Base-by-base conservation (phyloP, 1,140 invertebrate species). In the Orius laevigatus region DNA sequence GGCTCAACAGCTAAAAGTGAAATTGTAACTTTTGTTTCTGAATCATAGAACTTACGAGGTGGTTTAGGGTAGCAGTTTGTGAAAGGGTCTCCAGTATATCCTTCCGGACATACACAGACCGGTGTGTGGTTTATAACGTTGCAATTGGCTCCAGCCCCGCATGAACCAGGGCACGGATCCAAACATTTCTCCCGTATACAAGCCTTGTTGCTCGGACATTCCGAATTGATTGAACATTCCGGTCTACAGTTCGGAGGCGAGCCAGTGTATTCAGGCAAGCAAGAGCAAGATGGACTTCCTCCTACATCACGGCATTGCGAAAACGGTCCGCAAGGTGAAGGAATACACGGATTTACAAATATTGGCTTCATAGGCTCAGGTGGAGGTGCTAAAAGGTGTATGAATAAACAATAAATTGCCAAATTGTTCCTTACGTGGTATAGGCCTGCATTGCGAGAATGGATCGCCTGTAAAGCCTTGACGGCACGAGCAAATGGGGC, bases 161-260 rank as follows among this genome's bases (percentile, higher is more conserved):
- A 84, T 10, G 75, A 73, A n/a, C 78, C 79, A n/a, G 70, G 71
- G 59, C 80, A 84, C 48, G 79, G 79, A 60, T 81, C 75, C 52
- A 64, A 61, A 61, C 80, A 84, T 63, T 74, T 78, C 42, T 76
- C 70, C 47, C 72, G 67, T 39, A 77, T 72, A 58, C 78, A 79
- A 36, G 75, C 76, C 44, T 60, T 61, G 53, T 73, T 68, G 58
- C 71, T 74, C 2, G 70, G 50, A 58, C 78, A 79, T 57, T 78
- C 75, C 2, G 72, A 61, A 58, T 76, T 79, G 40, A 74, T 75
- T 34, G 64, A 70, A 62, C 74, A 81, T 64, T 81, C 78, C 5
- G 78, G 77, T 57, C 75, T 66, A 57, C 78, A 81, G 54, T 74
- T 74, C 16, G 78, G 78, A 33, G 80, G 79, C 55, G 72, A 72